Evolutionary conservation across 2,888 invertebrate species (phyloP).

Genomic region (Portevinia maculata): DNA sequence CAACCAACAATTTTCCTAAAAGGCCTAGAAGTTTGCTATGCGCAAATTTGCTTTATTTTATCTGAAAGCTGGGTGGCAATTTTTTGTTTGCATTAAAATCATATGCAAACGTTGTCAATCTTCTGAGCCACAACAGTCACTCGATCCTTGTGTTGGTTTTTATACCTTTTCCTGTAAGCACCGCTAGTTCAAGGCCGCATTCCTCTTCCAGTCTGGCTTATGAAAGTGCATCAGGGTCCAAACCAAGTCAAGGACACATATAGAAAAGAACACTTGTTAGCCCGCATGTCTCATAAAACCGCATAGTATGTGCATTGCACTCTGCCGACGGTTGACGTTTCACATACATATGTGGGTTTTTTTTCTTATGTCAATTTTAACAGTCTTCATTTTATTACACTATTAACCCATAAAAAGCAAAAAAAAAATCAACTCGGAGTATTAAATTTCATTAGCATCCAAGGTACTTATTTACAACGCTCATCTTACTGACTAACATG

Average conservation of each 20-base stretch:
- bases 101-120: too few species aligned
- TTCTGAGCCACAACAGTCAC: background rate
- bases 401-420: conserved; percentile 65
- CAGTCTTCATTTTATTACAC: conserved; percentile 29
- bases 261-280: conserved; percentile 42
- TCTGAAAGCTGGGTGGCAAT: background rate
- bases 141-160: background rate
- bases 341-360: too few species aligned
- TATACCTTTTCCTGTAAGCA: conserved; percentile 42
- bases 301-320: conserved; percentile 50
- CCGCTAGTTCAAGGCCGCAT: conserved; percentile 70
- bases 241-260: conserved; percentile 59
- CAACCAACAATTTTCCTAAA: too few species aligned
- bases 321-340: background rate
- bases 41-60: too few species aligned
- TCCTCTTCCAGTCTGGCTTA: conserved; percentile 42
- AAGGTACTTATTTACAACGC: conserved; percentile 38
- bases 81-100: too few species aligned
- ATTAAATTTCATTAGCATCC: conserved; percentile 51
- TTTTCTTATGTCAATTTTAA: background rate
- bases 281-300: conserved; percentile 68
- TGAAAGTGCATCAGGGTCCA: conserved; percentile 50
- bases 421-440: conserved; percentile 19
- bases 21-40: too few species aligned
- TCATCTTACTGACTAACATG: conserved; percentile 37